Evolutionary conservation across 2,888 invertebrate genomes (phyloP), one percentile per base, ranked within the genome.

Genomic region (Syrista parreyssii): DNA sequence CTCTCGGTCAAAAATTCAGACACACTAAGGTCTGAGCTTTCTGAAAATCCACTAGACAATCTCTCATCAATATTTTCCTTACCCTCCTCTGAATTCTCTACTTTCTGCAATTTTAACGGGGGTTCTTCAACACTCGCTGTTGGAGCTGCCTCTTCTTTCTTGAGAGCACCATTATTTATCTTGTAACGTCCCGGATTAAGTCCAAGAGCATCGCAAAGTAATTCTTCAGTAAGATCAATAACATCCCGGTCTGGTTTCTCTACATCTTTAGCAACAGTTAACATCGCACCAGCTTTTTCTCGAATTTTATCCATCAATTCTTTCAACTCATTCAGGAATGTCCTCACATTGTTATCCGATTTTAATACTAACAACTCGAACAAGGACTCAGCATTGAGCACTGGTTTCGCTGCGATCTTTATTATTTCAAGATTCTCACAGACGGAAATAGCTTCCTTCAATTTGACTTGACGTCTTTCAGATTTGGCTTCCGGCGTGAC

Each of bases 401-500:
- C 90, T 4, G 91, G 90, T 76, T 89, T 90, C 0, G 89, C 89
- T 9, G 91, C 91, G 55, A 91, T 89, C 77, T 90, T 91, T 31
- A 85, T 83, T 78, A 91, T 89, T 77, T 91, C 90, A 3, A 80
- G 33, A 77, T 86, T 86, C 40, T 90, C 89, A 73, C 91, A 91
- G 1, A 88, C 90, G 1, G 91, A 88, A 30, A 91, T 89, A 0
- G 90, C 91, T 82, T 91, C 90, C 68, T 85, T 82, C 82, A 91
- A 82, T 79, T 91, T 91, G 0, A 85, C 79, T 74, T 91, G 89
- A 23, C 90, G 85, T 73, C 91, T 85, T 76, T 90, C 88, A 12
- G 89, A 88, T 77, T 91, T 90, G 4, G 91, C 88, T 80, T 89
- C 88, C 3, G 91, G 91, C 1, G 91, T 91, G 1, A 88, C 89